Conservation (phyloP, 2,888 invertebrate species). For the Hipparchia semele region DNA sequence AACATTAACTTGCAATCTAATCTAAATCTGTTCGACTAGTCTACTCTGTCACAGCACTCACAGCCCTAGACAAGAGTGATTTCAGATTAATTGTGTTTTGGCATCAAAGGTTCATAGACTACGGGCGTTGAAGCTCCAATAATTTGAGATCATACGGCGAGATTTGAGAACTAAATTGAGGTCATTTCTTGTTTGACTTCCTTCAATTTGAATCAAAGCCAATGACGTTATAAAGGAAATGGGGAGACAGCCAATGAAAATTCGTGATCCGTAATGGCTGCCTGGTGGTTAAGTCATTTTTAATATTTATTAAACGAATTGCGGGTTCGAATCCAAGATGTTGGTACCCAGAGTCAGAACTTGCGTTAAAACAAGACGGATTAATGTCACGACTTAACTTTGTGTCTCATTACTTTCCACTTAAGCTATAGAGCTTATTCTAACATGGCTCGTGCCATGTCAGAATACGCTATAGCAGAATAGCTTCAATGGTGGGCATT, state of each 20-base stretch:
- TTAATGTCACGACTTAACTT: too few relatives aligned
- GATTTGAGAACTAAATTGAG: constrained; percentile 20
- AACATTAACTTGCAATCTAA: too few relatives aligned
- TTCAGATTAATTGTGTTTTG: constrained; percentile 51
- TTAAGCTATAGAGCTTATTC: too few relatives aligned
- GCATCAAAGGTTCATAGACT: constrained; percentile 27
- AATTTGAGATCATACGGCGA: constrained; percentile 22
- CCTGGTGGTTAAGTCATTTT: neutral
- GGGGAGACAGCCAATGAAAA: neutral
- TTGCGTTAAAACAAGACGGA: too few relatives aligned
- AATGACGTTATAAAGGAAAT: constrained; percentile 4
- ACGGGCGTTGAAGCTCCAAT: constrained; percentile 29
- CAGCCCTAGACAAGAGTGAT: constrained; percentile 40
- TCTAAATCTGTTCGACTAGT: constrained; percentile 22
- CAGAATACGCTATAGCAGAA: too few relatives aligned
- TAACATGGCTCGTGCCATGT: too few relatives aligned
- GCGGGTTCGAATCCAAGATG: neutral
- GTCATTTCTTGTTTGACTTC: constrained; percentile 24
- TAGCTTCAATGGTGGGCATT: too few relatives aligned
- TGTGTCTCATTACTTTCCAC: too few relatives aligned
- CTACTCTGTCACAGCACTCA: constrained; percentile 35
- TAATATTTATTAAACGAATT: neutral
- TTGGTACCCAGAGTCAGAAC: neutral
- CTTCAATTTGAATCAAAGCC: constrained; percentile 7
- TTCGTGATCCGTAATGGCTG: constrained; percentile 10